Evolutionary conservation across 2,797 vertebrate genomes (phyloP).

Genomic region (Enteromius fasciolatus): DNA sequence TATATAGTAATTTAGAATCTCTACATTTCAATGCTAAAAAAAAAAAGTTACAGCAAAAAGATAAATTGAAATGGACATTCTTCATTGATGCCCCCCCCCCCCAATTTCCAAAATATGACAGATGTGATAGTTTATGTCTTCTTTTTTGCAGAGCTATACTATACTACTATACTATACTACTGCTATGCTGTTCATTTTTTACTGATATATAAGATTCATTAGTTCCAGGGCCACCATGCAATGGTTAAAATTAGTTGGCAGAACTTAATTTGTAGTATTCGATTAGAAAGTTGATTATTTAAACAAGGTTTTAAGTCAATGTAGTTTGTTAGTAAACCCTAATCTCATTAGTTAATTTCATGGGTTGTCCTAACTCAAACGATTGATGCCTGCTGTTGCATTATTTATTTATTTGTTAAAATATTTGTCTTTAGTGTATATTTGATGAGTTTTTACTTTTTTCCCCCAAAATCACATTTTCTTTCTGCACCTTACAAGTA

Average conservation of each 20-base stretch:
- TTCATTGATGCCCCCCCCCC: background rate
- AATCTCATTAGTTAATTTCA: background rate
- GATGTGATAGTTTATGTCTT: background rate
- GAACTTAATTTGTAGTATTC: background rate
- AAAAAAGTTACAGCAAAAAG: background rate
- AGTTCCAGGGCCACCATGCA: background rate
- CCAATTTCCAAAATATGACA: background rate
- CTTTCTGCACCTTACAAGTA: no score
- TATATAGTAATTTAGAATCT: background rate
- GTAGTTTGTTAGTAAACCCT: background rate
- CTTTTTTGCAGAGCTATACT: background rate
- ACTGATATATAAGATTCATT: background rate
- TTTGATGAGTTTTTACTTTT: background rate
- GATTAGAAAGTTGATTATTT: no score
- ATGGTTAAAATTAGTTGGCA: background rate
- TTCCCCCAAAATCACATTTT: no score
- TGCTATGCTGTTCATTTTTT: background rate
- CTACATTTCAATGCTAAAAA: background rate
- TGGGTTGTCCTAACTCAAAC: background rate
- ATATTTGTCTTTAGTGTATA: background rate
- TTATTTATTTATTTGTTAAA: no score
- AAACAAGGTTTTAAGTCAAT: background rate
- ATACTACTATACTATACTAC: background rate
- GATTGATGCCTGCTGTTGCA: background rate
- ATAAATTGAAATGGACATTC: background rate